Conservation (phyloP, 2,888 invertebrate genomes). For the Schrankia costaestrigalis region DNA sequence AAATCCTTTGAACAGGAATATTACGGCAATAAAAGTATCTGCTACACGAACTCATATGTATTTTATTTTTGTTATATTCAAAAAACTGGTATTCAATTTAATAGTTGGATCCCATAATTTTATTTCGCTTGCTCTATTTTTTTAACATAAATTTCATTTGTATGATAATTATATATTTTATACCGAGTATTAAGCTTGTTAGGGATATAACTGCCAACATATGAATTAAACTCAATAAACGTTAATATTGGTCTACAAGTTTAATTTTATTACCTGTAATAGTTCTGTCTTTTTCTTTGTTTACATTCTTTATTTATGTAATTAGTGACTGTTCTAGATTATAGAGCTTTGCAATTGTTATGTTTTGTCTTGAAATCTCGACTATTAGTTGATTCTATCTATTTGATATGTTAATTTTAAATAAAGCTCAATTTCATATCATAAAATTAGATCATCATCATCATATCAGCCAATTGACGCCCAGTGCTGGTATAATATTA, state of each 20-base stretch:
- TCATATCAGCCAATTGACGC: no score
- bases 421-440: no score
- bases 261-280: no score
- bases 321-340: no score
- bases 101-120: constrained; percentile 27
- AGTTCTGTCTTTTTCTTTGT: no score
- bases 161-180: constrained; percentile 30
- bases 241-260: constrained; percentile 31
- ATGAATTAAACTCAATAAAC: constrained; percentile 32
- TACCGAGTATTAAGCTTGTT: constrained; percentile 26
- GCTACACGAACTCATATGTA: constrained; percentile 32
- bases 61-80: constrained; percentile 42
- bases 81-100: constrained; percentile 42
- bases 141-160: constrained; percentile 33
- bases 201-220: constrained; percentile 1
- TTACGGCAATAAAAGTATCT: constrained; percentile 47
- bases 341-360: no score
- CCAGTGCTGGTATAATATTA: no score
- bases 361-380: no score
- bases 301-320: no score
- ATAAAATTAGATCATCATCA: no score
- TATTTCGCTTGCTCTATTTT: constrained; percentile 15
- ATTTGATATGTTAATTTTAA: no score
- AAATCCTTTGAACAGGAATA: constrained; percentile 31
- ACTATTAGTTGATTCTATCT: no score